Evolutionary conservation across 2,797 vertebrate genomes (phyloP).

Genomic region (Epinephelus malabaricus): DNA sequence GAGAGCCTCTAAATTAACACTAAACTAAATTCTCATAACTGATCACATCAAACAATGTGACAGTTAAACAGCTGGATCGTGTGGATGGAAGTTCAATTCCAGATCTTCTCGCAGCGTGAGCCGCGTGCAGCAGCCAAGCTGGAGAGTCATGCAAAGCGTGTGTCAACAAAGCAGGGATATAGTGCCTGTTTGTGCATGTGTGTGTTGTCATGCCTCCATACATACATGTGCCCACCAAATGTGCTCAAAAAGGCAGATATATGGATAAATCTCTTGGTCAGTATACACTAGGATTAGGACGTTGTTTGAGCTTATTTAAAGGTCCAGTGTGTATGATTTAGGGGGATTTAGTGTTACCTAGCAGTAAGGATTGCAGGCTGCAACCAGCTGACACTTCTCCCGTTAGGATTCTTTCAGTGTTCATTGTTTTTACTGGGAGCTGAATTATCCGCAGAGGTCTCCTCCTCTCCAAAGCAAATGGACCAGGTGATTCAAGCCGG

Average conservation of each 20-base stretch:
- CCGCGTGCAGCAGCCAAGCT: background rate
- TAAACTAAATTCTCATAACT: slow-evolving; percentile 28
- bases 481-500: no score
- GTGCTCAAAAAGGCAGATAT: background rate
- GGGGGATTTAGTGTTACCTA: no score
- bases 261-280: background rate
- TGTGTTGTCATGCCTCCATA: background rate
- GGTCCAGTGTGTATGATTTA: no score
- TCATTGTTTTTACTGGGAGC: no score
- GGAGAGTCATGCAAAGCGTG: background rate
- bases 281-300: background rate
- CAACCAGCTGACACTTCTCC: no score
- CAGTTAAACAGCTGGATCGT: slow-evolving; percentile 31
- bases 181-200: background rate
- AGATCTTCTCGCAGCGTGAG: slow-evolving; percentile 21
- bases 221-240: slow-evolving; percentile 16
- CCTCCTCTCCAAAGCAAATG: no score
- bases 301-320: background rate
- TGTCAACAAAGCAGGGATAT: background rate
- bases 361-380: no score
- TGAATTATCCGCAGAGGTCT: no score
- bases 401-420: no score
- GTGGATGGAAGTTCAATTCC: background rate
- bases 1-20: slow-evolving; percentile 29
- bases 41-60: slow-evolving; percentile 26